A percentile compares a stretch with the other conserved stretches of the same genome.
Evolutionary conservation across 2,797 vertebrate genomes (phyloP).

Genomic region (Arvicola amphibius): DNA sequence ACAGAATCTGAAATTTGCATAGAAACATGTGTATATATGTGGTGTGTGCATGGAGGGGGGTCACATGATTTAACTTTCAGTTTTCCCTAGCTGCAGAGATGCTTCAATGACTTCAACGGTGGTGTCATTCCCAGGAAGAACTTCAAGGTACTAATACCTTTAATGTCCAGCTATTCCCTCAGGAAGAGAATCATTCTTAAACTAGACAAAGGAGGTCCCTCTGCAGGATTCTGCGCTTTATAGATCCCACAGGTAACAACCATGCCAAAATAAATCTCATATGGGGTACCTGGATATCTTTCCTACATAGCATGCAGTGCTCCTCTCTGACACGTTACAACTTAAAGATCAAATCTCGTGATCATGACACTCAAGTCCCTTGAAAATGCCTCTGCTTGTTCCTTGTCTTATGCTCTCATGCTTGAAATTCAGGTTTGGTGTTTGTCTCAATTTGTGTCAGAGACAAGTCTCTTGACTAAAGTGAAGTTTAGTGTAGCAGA

Average conservation of each 20-base stretch:
- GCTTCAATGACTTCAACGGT: neutral
- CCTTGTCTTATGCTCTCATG: neutral
- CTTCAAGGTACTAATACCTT: neutral
- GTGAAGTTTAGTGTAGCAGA: neutral
- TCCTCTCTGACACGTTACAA: neutral
- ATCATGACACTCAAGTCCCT: neutral
- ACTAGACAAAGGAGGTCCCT: neutral
- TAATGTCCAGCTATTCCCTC: neutral
- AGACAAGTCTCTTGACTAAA: neutral
- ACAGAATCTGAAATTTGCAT: conserved; percentile 42
- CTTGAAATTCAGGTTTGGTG: neutral
- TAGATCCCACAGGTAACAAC: neutral
- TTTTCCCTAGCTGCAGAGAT: neutral
- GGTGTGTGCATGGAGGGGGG: neutral
- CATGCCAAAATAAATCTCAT: neutral
- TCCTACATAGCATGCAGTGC: neutral
- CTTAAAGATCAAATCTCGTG: neutral
- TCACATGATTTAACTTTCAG: neutral
- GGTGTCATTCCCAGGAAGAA: neutral
- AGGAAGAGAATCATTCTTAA: neutral
- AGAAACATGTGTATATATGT: neutral
- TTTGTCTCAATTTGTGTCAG: conserved; percentile 21
- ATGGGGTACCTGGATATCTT: neutral
- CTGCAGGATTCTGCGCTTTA: neutral
- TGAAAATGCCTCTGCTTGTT: neutral